Conservation (phyloP, 2,113 vertebrate genomes). For the Pteruthius melanotis region DNA sequence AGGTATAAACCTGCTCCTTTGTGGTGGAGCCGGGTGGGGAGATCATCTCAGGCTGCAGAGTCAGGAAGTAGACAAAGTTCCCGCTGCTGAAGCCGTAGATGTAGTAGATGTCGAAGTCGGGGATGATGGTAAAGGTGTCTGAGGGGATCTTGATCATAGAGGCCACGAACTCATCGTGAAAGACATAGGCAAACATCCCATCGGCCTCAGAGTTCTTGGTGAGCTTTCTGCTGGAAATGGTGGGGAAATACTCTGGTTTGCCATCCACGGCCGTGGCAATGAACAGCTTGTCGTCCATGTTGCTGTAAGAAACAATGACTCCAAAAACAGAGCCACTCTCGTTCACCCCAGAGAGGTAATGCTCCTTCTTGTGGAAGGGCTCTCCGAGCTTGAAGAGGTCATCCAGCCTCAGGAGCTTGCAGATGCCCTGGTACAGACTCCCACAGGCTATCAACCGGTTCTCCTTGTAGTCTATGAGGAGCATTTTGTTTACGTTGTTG, state of each 20-base stretch:
- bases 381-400: constrained; percentile 98
- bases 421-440: constrained; percentile 96
- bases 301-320: constrained; percentile 93
- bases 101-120: constrained; percentile 98
- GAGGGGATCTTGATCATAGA: constrained; percentile 99
- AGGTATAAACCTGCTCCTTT: constrained; percentile 95
- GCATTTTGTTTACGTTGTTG: constrained; percentile 98
- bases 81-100: constrained; percentile 97
- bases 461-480: constrained; percentile 96
- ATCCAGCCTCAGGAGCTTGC: constrained; percentile 92
- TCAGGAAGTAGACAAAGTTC: constrained; percentile 97
- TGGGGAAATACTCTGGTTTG: constrained; percentile 97
- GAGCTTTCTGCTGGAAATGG: constrained; percentile 94
- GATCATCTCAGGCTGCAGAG: constrained; percentile 96
- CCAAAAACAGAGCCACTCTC: constrained; percentile 96
- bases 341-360: constrained; percentile 96
- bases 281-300: constrained; percentile 93
- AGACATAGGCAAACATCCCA: constrained; percentile 97
- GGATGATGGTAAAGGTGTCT: constrained; percentile 95
- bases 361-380: constrained; percentile 97
- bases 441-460: constrained; percentile 94
- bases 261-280: constrained; percentile 96
- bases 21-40: constrained; percentile 88
- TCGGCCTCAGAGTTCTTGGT: constrained; percentile 95
- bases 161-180: constrained; percentile 97